A percentile compares a stretch with the other conserved stretches of the same genome.
These are phyloP conservation scores for Notocelia uddmanniana DNA, from an alignment of 2,888 invertebrate species.

Conservation along the genomic window DNA sequence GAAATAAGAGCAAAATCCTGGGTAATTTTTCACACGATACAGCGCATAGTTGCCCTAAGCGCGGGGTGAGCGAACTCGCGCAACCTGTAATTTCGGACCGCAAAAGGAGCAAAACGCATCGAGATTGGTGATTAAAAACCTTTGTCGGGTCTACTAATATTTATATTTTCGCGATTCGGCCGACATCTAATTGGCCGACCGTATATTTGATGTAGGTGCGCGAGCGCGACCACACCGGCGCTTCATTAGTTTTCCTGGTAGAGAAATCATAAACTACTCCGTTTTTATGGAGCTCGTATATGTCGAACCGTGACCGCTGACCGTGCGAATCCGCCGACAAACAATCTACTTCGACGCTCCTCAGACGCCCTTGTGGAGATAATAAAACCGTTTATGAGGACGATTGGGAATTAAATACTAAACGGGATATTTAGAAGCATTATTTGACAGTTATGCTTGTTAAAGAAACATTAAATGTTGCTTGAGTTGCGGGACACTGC, in stretches of 20 bases:
- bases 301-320: constrained; percentile 71
- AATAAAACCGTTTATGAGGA: constrained; percentile 17
- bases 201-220: constrained; percentile 75
- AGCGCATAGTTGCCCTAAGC: constrained; percentile 83
- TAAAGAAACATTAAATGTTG: constrained; percentile 1
- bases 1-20: constrained; percentile 80
- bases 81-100: constrained; percentile 85
- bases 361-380: constrained; percentile 9
- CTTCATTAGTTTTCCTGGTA: constrained; percentile 84
- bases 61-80: constrained; percentile 82
- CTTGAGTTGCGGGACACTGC: background rate
- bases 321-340: constrained; percentile 64
- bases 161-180: constrained; percentile 84
- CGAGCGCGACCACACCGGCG: constrained; percentile 75
- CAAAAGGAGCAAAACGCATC: constrained; percentile 83
- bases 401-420: constrained; percentile 6
- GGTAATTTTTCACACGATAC: constrained; percentile 85
- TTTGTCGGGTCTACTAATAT: constrained; percentile 87
- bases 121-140: constrained; percentile 85
- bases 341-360: constrained; percentile 46
- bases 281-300: constrained; percentile 73
- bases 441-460: constrained; percentile 10
- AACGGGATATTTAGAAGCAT: constrained; percentile 2
- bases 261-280: constrained; percentile 75
- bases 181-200: constrained; percentile 84